Percentiles rank a stretch among this genome's conserved stretches.
Evolutionary conservation across 2,888 invertebrate genomes (phyloP).

Genomic region (Escarpia spicata): DNA sequence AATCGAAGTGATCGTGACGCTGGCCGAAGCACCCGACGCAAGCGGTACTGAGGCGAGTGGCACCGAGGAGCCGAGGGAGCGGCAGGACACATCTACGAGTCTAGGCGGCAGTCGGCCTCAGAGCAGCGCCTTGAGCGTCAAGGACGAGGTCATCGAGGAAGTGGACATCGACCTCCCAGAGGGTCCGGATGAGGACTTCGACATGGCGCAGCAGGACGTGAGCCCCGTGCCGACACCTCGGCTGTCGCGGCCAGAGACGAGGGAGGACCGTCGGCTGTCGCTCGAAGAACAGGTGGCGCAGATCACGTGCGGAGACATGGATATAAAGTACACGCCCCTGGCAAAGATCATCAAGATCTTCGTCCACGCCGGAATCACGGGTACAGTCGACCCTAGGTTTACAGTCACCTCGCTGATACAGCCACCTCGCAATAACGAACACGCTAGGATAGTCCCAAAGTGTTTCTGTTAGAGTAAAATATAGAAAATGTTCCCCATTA

Average conservation of each 20-base stretch:
- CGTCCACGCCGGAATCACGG: conserved; percentile 19
- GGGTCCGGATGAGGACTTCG: not conserved
- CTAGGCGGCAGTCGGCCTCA: not conserved
- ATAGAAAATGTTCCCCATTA: too few relatives aligned
- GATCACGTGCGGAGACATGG: conserved; percentile 13
- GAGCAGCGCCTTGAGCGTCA: not conserved
- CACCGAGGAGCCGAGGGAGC: not conserved
- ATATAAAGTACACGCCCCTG: not conserved
- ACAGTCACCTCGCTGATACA: too few relatives aligned
- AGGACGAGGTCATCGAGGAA: not conserved
- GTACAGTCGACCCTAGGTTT: not conserved
- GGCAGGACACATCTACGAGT: not conserved
- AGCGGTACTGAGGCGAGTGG: not conserved
- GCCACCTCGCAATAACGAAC: too few relatives aligned
- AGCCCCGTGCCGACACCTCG: not conserved
- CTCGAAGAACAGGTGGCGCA: not conserved
- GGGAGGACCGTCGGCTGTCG: not conserved
- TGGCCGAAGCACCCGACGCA: not conserved
- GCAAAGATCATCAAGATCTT: conserved; percentile 7
- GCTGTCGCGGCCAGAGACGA: not conserved
- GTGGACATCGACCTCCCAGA: not conserved
- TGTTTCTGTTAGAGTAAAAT: too few relatives aligned
- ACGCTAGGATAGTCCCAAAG: too few relatives aligned
- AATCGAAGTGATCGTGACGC: not conserved
- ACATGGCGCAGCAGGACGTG: not conserved